These are phyloP conservation scores for Mesorhabditis sp. DNA, from an alignment of 2,888 invertebrate genomes.

Conservation along the genomic window DNA sequence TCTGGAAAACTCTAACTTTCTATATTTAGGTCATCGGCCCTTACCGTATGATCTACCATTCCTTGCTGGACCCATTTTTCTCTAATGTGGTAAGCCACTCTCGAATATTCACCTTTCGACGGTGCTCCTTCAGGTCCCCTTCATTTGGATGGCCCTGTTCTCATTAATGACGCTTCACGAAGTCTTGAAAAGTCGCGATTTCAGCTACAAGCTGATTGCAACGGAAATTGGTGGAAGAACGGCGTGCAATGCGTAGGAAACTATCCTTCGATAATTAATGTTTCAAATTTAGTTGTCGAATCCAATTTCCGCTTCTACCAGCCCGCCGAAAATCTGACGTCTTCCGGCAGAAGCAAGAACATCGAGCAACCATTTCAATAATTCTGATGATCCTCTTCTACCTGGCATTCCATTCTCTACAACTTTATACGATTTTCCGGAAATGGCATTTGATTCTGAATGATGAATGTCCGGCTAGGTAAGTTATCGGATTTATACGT, in stretches of 20 bases:
- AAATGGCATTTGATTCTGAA: constrained; percentile 54
- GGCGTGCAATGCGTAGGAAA: constrained; percentile 26
- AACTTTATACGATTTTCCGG: constrained; percentile 45
- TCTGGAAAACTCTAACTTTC: not conserved
- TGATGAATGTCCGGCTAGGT: constrained; percentile 53
- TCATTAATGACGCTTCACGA: constrained; percentile 51
- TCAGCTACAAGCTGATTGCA: constrained; percentile 35
- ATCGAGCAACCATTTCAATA: constrained; percentile 46
- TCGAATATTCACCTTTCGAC: not conserved
- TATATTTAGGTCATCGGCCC: constrained; percentile 46
- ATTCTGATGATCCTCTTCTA: constrained; percentile 55
- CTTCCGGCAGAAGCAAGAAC: constrained; percentile 50
- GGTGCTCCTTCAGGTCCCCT: constrained; percentile 29
- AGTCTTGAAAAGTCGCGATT: constrained; percentile 48
- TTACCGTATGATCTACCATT: constrained; percentile 54
- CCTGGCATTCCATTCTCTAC: constrained; percentile 50
- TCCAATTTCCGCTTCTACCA: constrained; percentile 6
- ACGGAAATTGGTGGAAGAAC: constrained; percentile 23
- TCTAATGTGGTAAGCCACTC: constrained; percentile 32
- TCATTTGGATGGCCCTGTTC: constrained; percentile 52
- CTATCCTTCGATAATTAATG: not conserved
- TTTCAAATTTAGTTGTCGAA: constrained; percentile 1
- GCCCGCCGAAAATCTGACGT: constrained; percentile 40
- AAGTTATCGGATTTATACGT: not conserved
- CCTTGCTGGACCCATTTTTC: constrained; percentile 52